phyloP scores from a whole-genome alignment of 2,888 invertebrate genomes.

The Caenorhabditis sp. region DNA sequence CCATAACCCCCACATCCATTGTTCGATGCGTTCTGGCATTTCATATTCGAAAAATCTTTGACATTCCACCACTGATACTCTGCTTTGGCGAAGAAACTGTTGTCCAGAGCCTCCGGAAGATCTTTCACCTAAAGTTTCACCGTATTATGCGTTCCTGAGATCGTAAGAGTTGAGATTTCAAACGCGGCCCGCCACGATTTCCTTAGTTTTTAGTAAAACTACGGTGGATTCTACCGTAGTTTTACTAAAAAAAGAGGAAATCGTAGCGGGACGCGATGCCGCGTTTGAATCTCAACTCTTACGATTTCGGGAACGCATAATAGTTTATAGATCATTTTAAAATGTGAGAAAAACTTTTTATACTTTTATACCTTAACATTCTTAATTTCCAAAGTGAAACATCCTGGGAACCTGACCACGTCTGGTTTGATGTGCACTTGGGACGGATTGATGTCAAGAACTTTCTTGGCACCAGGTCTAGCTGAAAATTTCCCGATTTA shows the following conservation, averaged over 20 bases:
- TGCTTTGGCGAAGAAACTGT: slow-evolving; percentile 82
- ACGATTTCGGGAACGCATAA: no score
- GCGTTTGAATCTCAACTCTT: no score
- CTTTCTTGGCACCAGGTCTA: slow-evolving; percentile 76
- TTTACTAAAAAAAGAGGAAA: no score
- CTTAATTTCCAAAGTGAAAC: slow-evolving; percentile 82
- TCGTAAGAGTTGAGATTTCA: no score
- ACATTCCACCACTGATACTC: slow-evolving; percentile 83
- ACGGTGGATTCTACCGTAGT: no score
- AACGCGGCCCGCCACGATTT: no score
- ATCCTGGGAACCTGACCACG: slow-evolving; percentile 82
- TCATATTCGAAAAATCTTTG: slow-evolving; percentile 80
- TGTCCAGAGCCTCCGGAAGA: slow-evolving; percentile 75
- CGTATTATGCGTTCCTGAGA: no score
- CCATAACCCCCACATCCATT: slow-evolving; percentile 83
- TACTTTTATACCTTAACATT: slow-evolving; percentile 73
- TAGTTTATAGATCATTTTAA: no score
- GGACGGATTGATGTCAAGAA: slow-evolving; percentile 79
- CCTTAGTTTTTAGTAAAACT: no score
- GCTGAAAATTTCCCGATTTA: slow-evolving; percentile 70
- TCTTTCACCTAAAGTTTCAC: slow-evolving; percentile 68
- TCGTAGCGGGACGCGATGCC: no score
- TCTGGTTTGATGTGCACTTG: slow-evolving; percentile 81
- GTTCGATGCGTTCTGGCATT: slow-evolving; percentile 81
- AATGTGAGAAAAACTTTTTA: not conserved